phyloP scores from a whole-genome alignment of 2,797 vertebrate species.

The Acanthopagrus latus region DNA sequence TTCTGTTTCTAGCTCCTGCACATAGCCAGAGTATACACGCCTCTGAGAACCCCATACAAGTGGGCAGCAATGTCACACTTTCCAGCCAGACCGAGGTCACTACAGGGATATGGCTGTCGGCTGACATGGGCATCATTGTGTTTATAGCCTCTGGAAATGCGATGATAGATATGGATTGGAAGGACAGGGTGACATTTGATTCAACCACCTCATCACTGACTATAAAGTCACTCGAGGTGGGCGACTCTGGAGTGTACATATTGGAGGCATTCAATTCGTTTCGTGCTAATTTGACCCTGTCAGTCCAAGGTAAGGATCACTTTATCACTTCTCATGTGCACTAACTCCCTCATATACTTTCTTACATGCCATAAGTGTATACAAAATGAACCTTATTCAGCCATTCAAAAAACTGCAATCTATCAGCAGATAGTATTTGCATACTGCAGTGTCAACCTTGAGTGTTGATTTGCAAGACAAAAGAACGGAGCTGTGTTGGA shows the following conservation, averaged over 20 bases:
- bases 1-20: slow-evolving; percentile 55
- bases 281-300: slow-evolving; percentile 28
- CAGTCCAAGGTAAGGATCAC: slow-evolving; percentile 79
- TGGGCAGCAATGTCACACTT: slow-evolving; percentile 76
- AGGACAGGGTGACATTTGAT: slow-evolving; percentile 2
- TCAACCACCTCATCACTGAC: slow-evolving; percentile 11
- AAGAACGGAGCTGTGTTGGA: neutral
- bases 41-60: slow-evolving; percentile 65
- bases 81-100: accelerated
- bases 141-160: accelerated
- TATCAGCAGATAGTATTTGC: neutral
- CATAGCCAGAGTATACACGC: slow-evolving; percentile 35
- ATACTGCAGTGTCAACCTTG: neutral
- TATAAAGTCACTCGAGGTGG: slow-evolving; percentile 50
- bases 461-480: neutral
- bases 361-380: neutral
- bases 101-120: slow-evolving; percentile 62
- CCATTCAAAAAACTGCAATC: neutral
- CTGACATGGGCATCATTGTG: slow-evolving; percentile 5
- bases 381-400: too few relatives aligned
- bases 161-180: accelerated
- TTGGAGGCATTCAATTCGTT: neutral
- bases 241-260: slow-evolving; percentile 73
- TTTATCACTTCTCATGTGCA: neutral
- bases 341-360: neutral